Conservation (phyloP, 2,888 invertebrate species). For the Cyclophora albipunctata region DNA sequence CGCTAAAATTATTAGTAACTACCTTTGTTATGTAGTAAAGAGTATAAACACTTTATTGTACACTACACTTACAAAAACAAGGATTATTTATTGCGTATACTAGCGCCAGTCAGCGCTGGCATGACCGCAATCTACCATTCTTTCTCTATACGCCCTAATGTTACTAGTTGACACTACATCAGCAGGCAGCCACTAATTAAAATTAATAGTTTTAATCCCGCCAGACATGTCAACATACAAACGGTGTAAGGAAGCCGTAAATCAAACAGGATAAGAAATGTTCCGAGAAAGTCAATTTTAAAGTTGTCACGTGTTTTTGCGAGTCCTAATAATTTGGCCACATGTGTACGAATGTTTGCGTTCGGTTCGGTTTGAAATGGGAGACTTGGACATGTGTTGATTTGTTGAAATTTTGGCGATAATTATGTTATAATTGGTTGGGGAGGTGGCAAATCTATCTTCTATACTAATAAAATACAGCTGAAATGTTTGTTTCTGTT, state of each 20-base stretch:
- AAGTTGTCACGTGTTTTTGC: constrained; percentile 65
- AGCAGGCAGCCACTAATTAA: constrained; percentile 18
- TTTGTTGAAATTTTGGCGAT: not conserved
- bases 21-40: no score
- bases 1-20: no score
- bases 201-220: constrained; percentile 30
- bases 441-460: no score
- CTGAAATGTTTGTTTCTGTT: no score
- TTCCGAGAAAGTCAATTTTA: constrained; percentile 66
- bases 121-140: no score
- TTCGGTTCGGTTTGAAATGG: constrained; percentile 16
- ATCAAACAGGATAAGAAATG: constrained; percentile 28
- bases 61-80: no score
- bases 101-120: no score
- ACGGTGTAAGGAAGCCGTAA: constrained; percentile 46
- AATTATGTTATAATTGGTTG: no score
- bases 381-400: constrained; percentile 12
- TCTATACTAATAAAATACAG: no score
- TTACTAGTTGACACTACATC: constrained; percentile 14
- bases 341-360: constrained; percentile 12
- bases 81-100: no score
- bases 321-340: constrained; percentile 9
- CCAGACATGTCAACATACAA: constrained; percentile 33
- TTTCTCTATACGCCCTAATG: no score
- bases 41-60: no score